These are phyloP conservation scores for Helicolenus hilgendorfi DNA, from an alignment of 2,797 vertebrate genomes.

Conservation along the genomic window DNA sequence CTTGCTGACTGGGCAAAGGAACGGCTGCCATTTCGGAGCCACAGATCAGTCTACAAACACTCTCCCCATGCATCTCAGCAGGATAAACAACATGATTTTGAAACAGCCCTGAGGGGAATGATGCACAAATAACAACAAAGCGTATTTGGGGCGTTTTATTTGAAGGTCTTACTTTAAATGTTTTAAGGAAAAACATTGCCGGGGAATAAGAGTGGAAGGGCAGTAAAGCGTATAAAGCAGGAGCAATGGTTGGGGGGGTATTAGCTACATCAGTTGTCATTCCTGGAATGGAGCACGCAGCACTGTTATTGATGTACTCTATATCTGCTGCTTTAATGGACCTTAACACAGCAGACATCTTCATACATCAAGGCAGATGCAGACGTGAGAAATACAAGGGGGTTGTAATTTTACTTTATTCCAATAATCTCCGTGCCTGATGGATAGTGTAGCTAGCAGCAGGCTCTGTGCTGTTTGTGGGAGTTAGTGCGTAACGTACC, in stretches of 20 bases:
- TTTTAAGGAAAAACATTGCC: constrained; percentile 2
- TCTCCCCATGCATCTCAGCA: constrained; percentile 40
- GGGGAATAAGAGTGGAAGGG: not conserved
- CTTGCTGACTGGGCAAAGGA: constrained; percentile 11
- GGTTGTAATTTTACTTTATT: constrained; percentile 51
- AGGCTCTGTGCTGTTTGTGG: not conserved
- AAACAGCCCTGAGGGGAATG: constrained; percentile 32
- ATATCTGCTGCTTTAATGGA: constrained; percentile 65
- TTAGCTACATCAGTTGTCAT: constrained; percentile 61
- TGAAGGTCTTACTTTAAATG: constrained; percentile 11
- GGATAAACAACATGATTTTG: constrained; percentile 59
- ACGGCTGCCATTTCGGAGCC: constrained; percentile 32
- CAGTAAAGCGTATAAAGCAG: constrained; percentile 1
- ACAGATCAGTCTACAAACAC: constrained; percentile 58
- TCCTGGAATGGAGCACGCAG: constrained; percentile 36
- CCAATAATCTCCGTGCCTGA: constrained; percentile 37
- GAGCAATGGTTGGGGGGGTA: not conserved
- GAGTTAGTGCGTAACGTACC: constrained; percentile 85
- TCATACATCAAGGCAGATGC: constrained; percentile 61
- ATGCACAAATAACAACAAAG: constrained; percentile 33
- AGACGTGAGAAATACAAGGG: constrained; percentile 51
- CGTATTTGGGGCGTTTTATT: constrained; percentile 23
- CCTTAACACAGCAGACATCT: constrained; percentile 60
- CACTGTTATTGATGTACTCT: constrained; percentile 67
- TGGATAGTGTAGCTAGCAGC: constrained; percentile 5